These are phyloP conservation scores for Spheniscus humboldti DNA, from an alignment of 2,797 vertebrate genomes.

Conservation along the genomic window DNA sequence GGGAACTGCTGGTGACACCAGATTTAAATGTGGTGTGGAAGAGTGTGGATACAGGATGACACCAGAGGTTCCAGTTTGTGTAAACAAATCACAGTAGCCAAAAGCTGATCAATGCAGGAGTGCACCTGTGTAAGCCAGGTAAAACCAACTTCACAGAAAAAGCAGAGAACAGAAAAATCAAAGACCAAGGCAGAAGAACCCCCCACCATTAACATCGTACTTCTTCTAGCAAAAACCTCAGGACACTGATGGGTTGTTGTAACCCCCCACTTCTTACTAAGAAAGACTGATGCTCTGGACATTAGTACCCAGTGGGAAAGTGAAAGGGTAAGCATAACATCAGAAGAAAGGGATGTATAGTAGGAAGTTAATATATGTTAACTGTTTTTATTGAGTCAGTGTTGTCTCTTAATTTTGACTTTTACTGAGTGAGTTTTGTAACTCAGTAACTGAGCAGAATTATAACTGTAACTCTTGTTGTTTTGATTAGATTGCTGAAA, in stretches of 20 bases:
- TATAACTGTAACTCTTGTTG: neutral
- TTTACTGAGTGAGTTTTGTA: neutral
- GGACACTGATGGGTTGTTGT: neutral
- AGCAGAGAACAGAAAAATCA: neutral
- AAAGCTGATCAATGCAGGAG: neutral
- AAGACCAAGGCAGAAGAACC: neutral
- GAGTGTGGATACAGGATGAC: neutral
- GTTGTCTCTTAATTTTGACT: neutral
- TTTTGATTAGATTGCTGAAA: neutral
- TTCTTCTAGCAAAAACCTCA: neutral
- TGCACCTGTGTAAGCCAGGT: neutral
- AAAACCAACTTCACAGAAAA: neutral
- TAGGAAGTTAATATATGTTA: neutral
- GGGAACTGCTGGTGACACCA: neutral
- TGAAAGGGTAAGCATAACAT: neutral
- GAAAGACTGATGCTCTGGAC: neutral
- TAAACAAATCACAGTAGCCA: neutral
- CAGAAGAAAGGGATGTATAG: neutral
- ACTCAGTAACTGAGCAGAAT: neutral
- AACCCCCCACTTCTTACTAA: neutral
- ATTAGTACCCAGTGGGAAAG: neutral
- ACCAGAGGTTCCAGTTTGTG: neutral
- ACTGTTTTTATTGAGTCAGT: neutral
- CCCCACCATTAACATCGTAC: neutral
- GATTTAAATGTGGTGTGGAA: neutral